A percentile compares a stretch with the other conserved stretches of the same genome.
Conservation (phyloP, 2,797 vertebrate genomes). For the Malurus splendens region DNA sequence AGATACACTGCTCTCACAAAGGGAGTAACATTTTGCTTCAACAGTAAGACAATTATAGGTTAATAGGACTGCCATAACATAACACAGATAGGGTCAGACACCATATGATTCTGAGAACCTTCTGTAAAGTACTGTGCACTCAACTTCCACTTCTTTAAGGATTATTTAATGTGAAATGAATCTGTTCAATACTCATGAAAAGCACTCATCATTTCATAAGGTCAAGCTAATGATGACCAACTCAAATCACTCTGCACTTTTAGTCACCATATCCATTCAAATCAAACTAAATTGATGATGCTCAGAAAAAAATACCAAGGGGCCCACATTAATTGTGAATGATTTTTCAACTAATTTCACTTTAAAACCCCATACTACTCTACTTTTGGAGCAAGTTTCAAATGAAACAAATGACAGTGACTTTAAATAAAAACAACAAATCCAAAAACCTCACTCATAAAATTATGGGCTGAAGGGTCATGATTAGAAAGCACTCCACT, state of each 20-base stretch:
- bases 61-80: constrained; percentile 26
- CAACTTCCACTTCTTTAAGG: not conserved
- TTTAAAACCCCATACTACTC: constrained; percentile 26
- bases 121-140: constrained; percentile 1
- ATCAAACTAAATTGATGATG: not conserved
- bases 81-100: constrained; percentile 31
- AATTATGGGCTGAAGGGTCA: constrained; percentile 20
- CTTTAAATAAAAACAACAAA: constrained; percentile 41
- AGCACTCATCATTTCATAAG: not conserved
- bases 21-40: constrained; percentile 27
- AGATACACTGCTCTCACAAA: constrained; percentile 31
- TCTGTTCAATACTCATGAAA: not conserved
- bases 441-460: constrained; percentile 24
- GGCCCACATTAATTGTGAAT: constrained; percentile 49
- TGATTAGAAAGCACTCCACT: not conserved
- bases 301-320: constrained; percentile 18
- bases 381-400: constrained; percentile 38
- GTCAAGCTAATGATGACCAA: constrained; percentile 15
- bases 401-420: constrained; percentile 31
- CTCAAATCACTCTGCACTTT: constrained; percentile 11
- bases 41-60: constrained; percentile 39
- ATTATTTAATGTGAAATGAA: not conserved
- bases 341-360: constrained; percentile 26
- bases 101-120: not conserved
- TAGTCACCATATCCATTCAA: constrained; percentile 2